A percentile compares a stretch with the other conserved stretches of the same genome.
These are phyloP conservation scores for Spea multiplicata DNA, from an alignment of 2,113 vertebrate genomes.

Conservation along the genomic window DNA sequence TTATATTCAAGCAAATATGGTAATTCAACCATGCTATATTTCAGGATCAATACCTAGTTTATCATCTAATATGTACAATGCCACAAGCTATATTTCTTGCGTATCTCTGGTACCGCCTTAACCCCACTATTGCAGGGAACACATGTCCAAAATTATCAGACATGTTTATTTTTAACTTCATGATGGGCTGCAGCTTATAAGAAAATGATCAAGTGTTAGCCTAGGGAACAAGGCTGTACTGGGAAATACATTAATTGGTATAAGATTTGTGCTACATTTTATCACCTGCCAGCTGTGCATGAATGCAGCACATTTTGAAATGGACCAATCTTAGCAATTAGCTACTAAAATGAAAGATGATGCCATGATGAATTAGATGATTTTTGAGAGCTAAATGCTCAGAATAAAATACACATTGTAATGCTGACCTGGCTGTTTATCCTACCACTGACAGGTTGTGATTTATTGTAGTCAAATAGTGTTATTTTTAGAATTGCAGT, in stretches of 20 bases:
- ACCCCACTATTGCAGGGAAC: background rate
- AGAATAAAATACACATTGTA: background rate
- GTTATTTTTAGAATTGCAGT: background rate
- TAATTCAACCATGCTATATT: too few species aligned
- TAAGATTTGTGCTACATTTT: background rate
- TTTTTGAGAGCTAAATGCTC: background rate
- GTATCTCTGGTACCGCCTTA: background rate
- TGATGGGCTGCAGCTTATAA: background rate
- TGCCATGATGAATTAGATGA: background rate
- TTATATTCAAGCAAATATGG: too few species aligned
- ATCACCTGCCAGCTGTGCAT: background rate
- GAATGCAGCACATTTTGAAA: background rate
- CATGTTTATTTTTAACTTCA: background rate
- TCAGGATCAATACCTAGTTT: too few species aligned
- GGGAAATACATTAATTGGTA: background rate
- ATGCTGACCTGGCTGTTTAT: background rate
- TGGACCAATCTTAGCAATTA: background rate
- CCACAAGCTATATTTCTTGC: too few species aligned
- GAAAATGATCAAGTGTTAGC: background rate
- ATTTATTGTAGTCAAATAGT: background rate
- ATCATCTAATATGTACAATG: too few species aligned
- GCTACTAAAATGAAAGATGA: background rate
- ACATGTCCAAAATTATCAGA: background rate
- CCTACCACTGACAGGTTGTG: background rate
- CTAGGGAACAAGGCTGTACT: background rate